phyloP scores from a whole-genome alignment of 2,797 vertebrate genomes.

The Echeneis naucrates region DNA sequence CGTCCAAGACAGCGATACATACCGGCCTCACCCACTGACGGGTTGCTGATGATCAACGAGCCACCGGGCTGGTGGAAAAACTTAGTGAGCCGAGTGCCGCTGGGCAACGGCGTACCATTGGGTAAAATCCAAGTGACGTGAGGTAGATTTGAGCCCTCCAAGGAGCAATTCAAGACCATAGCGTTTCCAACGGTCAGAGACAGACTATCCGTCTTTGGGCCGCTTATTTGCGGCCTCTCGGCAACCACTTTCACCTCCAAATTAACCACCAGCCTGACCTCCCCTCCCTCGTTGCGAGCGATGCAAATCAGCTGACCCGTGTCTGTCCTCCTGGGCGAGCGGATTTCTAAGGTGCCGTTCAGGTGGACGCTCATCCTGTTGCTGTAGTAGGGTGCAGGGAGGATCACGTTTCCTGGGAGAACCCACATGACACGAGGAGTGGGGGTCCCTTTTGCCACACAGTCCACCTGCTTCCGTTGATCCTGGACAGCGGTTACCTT shows the following conservation, averaged over 20 bases:
- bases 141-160: constrained; percentile 76
- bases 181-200: constrained; percentile 84
- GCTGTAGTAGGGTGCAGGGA: constrained; percentile 91
- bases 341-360: constrained; percentile 93
- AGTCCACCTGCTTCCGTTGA: constrained; percentile 85
- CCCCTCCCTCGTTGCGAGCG: constrained; percentile 91
- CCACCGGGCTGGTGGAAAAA: constrained; percentile 88
- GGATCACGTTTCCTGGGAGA: constrained; percentile 89
- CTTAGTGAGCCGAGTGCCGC: constrained; percentile 79
- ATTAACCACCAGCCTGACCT: constrained; percentile 86
- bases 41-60: constrained; percentile 87
- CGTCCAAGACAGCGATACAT: constrained; percentile 89
- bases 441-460: constrained; percentile 87
- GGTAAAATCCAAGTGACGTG: constrained; percentile 90
- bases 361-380: constrained; percentile 88
- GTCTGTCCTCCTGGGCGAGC: constrained; percentile 80
- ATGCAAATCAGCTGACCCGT: constrained; percentile 88
- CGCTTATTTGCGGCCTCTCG: constrained; percentile 78
- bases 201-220: constrained; percentile 80
- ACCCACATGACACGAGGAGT: constrained; percentile 89
- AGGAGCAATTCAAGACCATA: constrained; percentile 91
- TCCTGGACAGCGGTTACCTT: constrained; percentile 82
- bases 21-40: constrained; percentile 86
- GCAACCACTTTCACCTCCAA: constrained; percentile 83
- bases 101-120: constrained; percentile 83